Base-by-base conservation (phyloP, 2,113 vertebrate species). In the Corythornis vintsioides region DNA sequence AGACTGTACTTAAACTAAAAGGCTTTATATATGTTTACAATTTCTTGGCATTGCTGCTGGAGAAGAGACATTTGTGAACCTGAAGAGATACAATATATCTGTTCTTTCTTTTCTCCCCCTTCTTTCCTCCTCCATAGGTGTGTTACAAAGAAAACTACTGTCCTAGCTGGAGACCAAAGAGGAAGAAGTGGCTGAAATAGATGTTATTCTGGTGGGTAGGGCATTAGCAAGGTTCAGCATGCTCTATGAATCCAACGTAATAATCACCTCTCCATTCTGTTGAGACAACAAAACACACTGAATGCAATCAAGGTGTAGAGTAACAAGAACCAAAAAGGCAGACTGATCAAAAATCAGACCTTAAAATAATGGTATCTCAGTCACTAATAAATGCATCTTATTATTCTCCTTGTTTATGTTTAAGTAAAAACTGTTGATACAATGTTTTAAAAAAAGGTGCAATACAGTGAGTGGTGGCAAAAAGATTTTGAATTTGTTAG, bases 41-140 rank as follows among this genome's bases (percentile, higher is more conserved):
- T 6, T 86, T 95, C 66, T 47, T 93, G 69, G 33, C 35, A 67
- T 74, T 88, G 20, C 29, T 77, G 56, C 17, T 81, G 48, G 71
- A 70, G 24, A 28, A 74, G 14, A 76, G 18, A 35, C 15, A 33
- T 69, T 45, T 45, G 21, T 43, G 70, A 87, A 79, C 42, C 21
- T 73, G 18, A 80, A 63, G 29, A 85, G 8, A 57, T 19, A 38
- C 3, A 42, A 53, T 50, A 83, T 90, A 83, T n/a, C 20, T 73
- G 6, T 15, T 48, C 1, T 7, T 8, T 18, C 5, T 1, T 1
- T 0, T 4, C 2, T 6, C 4, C 1, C 2, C 2, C 3, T 5
- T 1, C 1, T 31, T n/a, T 42, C 63, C 74, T 21, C 10, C 10
- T 59, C 64, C 9, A 29, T 9, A 42, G 31, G 11, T 1, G 1